Evolutionary conservation across 1,140 invertebrate species (phyloP).

Genomic region (Nautilus pompilius): DNA sequence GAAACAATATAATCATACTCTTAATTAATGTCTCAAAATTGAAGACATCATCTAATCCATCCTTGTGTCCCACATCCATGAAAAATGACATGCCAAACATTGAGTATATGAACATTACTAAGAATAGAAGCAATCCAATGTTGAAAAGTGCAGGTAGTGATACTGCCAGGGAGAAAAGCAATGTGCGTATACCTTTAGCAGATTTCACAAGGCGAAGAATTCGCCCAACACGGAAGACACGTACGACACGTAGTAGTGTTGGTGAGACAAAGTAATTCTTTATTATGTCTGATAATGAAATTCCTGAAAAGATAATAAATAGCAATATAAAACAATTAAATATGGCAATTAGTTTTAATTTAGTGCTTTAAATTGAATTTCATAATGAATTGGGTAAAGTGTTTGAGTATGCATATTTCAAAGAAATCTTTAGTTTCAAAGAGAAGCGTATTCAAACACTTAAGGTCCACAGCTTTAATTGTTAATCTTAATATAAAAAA

Average conservation of each 20-base stretch:
- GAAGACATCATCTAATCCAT: constrained; percentile 92
- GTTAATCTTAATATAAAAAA: no score
- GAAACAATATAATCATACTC: constrained; percentile 96
- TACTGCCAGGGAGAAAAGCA: constrained; percentile 96
- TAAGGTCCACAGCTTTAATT: neutral
- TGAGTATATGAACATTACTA: constrained; percentile 99
- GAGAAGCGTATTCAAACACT: neutral
- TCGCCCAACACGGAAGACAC: constrained; percentile 95
- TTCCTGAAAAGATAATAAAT: constrained; percentile 66
- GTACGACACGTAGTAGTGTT: constrained; percentile 91
- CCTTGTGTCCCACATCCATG: constrained; percentile 92
- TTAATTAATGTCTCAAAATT: constrained; percentile 98
- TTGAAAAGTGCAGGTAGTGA: constrained; percentile 97
- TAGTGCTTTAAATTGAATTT: no score
- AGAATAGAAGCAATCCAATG: constrained; percentile 94
- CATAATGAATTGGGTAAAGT: no score
- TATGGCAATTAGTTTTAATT: no score
- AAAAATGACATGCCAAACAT: constrained; percentile 99
- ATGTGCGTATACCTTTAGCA: constrained; percentile 93
- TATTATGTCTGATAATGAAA: constrained; percentile 92
- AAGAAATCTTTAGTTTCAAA: neutral
- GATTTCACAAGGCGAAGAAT: constrained; percentile 92
- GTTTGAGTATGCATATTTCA: neutral
- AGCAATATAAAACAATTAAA: neutral
- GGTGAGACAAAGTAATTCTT: constrained; percentile 97